Evolutionary conservation across 2,797 vertebrate species (phyloP).

Genomic region (Acanthis flammea): DNA sequence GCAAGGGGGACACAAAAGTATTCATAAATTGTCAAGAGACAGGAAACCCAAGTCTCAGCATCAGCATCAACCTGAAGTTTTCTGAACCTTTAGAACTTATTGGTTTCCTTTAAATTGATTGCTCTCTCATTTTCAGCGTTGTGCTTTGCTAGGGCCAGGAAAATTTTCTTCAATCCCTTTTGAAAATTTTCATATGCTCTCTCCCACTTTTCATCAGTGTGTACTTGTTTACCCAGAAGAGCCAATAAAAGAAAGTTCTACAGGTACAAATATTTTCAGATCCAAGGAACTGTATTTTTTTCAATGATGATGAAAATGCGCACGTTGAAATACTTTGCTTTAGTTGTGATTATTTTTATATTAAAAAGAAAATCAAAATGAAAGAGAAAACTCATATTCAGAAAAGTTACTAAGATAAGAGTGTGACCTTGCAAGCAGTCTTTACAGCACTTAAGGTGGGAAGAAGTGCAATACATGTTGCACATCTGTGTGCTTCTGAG

Average conservation of each 20-base stretch:
- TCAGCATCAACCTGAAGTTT: neutral
- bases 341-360: neutral
- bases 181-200: neutral
- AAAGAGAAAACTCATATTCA: neutral
- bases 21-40: constrained; percentile 32
- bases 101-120: neutral
- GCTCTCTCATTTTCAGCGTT: neutral
- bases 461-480: neutral
- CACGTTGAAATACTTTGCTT: neutral
- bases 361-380: neutral
- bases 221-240: neutral
- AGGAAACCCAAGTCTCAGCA: neutral
- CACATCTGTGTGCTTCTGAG: neutral
- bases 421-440: neutral
- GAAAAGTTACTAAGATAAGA: neutral
- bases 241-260: neutral
- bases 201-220: neutral
- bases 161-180: neutral
- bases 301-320: neutral
- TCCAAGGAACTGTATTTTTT: neutral
- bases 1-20: constrained; percentile 9
- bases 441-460: neutral
- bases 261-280: neutral
- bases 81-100: neutral
- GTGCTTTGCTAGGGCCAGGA: neutral